Conservation (phyloP, 2,797 vertebrate species). For the Pyrrhura leucotis region DNA sequence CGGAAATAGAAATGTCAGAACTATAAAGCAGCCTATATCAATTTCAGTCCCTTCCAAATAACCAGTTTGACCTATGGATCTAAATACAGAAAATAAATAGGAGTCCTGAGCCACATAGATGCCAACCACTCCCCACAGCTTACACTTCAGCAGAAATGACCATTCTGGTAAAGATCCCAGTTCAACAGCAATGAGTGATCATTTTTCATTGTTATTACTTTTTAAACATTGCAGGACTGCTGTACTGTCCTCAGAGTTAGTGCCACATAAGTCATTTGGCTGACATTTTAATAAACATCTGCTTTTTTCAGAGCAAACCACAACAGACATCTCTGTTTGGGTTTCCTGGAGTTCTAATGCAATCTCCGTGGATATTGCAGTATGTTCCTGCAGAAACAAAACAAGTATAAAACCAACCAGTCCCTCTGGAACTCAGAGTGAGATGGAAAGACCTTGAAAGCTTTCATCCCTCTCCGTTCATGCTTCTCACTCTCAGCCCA, state of each 20-base stretch:
- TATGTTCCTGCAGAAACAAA: slow-evolving; percentile 54
- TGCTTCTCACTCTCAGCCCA: neutral
- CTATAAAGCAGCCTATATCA: slow-evolving; percentile 26
- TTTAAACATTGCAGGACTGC: neutral
- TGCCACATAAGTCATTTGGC: slow-evolving; percentile 18
- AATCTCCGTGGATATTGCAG: slow-evolving; percentile 40
- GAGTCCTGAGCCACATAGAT: neutral
- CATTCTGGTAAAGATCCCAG: neutral
- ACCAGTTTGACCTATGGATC: slow-evolving; percentile 27
- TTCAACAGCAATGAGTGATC: neutral
- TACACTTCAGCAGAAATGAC: neutral
- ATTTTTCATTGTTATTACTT: slow-evolving; percentile 7
- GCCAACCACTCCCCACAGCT: neutral
- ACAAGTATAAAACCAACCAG: neutral
- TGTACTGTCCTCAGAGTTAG: neutral
- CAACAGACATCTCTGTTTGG: slow-evolving; percentile 21
- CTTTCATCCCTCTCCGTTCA: neutral
- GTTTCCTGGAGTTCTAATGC: neutral
- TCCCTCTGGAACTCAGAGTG: neutral
- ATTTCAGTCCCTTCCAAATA: slow-evolving; percentile 39
- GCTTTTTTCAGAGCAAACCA: neutral
- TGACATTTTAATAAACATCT: slow-evolving; percentile 55
- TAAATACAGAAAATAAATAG: slow-evolving; percentile 3
- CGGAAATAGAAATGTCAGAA: slow-evolving; percentile 60
- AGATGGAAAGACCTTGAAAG: neutral